Percentiles rank a stretch among this genome's conserved stretches.
Conservation (phyloP, 2,797 vertebrate genomes). For the Steatocranus sp. region DNA sequence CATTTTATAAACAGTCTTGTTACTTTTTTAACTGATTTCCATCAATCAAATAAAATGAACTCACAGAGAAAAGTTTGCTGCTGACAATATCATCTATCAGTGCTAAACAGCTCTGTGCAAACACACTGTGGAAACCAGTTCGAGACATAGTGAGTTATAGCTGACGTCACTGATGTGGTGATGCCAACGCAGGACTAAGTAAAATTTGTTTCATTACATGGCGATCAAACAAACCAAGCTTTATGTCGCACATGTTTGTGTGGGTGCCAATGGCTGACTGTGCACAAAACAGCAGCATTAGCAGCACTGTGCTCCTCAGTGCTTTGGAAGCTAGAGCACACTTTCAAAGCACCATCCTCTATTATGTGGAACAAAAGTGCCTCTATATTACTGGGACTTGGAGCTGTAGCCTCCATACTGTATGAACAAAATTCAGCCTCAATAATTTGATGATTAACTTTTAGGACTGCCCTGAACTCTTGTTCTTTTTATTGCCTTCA, state of each 20-base stretch:
- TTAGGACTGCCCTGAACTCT: neutral
- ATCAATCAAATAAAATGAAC: neutral
- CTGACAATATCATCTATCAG: neutral
- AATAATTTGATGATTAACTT: neutral
- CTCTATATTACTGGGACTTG: neutral
- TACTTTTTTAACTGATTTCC: neutral
- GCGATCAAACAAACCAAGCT: neutral
- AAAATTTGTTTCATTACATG: accelerated
- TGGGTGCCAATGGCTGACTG: neutral
- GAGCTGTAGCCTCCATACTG: neutral
- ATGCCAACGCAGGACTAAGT: neutral
- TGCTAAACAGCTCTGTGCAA: neutral
- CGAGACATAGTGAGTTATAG: neutral
- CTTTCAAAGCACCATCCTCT: neutral
- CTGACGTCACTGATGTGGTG: neutral
- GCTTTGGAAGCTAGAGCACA: accelerated
- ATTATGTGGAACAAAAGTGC: accelerated
- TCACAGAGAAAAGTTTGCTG: neutral
- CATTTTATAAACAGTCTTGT: neutral
- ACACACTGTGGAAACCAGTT: neutral
- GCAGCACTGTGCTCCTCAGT: neutral
- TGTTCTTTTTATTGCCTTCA: neutral
- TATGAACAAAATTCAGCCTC: neutral
- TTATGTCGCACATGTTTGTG: neutral
- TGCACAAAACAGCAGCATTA: neutral